Conservation (phyloP, 1,140 invertebrate genomes). For the Bilobella aurantiaca region DNA sequence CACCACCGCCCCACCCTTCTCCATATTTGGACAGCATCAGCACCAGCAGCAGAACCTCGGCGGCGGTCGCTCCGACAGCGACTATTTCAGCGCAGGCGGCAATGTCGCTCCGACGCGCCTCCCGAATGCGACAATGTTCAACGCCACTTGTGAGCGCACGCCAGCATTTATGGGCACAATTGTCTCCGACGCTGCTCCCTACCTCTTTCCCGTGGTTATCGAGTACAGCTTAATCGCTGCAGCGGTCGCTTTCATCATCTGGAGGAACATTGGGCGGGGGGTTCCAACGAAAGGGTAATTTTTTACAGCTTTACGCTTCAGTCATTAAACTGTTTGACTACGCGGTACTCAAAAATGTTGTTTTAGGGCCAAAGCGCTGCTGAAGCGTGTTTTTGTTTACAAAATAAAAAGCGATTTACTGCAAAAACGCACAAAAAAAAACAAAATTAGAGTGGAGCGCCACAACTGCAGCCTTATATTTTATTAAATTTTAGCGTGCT, state of each 20-base stretch:
- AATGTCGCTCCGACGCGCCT: neutral
- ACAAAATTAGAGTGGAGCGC: too few species aligned
- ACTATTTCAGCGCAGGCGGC: neutral
- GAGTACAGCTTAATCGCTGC: conserved; percentile 94
- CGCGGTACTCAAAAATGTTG: too few species aligned
- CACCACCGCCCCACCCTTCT: conserved; percentile 11
- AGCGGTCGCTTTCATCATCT: conserved; percentile 94
- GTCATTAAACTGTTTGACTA: too few species aligned
- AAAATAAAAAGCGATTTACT: too few species aligned
- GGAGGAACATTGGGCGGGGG: conserved; percentile 83
- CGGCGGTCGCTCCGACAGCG: neutral
- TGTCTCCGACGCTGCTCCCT: conserved; percentile 78
- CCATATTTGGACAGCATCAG: conserved; percentile 10
- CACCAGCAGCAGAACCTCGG: neutral
- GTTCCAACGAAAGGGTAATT: conserved; percentile 29
- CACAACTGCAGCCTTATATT: too few species aligned
- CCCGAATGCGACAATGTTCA: conserved; percentile 18
- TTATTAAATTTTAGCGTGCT: too few species aligned
- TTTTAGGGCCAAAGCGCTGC: too few species aligned
- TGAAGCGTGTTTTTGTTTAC: too few species aligned
- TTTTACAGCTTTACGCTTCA: neutral
- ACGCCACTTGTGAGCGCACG: conserved; percentile 54
- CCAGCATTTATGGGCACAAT: conserved; percentile 85
- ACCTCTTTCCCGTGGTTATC: conserved; percentile 90
- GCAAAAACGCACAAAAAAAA: too few species aligned